Evolutionary conservation across 2,888 invertebrate species (phyloP), one percentile per base, ranked within the genome.

Genomic region (Criorhina ranunculi): DNA sequence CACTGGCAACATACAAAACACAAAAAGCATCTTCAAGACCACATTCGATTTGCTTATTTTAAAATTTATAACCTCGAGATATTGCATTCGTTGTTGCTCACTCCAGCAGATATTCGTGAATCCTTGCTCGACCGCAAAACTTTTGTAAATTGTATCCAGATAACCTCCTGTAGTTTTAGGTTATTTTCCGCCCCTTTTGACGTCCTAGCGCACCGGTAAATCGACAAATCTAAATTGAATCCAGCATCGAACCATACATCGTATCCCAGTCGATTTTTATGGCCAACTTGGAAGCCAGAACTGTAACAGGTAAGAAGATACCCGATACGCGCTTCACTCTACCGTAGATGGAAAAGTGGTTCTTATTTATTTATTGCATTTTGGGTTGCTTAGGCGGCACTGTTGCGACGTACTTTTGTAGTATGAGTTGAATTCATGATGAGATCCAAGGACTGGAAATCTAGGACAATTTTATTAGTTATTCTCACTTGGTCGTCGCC

Each of bases 291-390:
- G n/a, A 64, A 37, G 40, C 37, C 11, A 29, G 42, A 46, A 40
- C 49, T 42, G 59, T 60, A 60, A 77, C 76, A 77, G 76, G 76
- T 67, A 73, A n/a, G 35, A 53, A 59, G 17, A 53, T 33, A 12
- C 4, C 0, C 17, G 46, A 11, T 51, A 12, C 42, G n/a, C 40
- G 19, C 24, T 31, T 15, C 8, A 37, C n/a, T 24, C 24, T 24
- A 4, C 24, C 24, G 9, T 15, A 66, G 11, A 49, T 31, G n/a
- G 35, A 51, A 42, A 35, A 60, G 40, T 59, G 59, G 12, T 67
- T 44, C 66, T 69, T 49, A 53, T 42, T 67, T 77, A 77, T 77
- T 77, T 77, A 77, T 60, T 60, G 66, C 75, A 57, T 37, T n/a
- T n/a, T 24, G 19, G 57, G 75, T 66, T 44, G 57, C 31, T 51